Base-by-base conservation (phyloP, 1,140 invertebrate species). In the Pachypeltis micranthus region DNA sequence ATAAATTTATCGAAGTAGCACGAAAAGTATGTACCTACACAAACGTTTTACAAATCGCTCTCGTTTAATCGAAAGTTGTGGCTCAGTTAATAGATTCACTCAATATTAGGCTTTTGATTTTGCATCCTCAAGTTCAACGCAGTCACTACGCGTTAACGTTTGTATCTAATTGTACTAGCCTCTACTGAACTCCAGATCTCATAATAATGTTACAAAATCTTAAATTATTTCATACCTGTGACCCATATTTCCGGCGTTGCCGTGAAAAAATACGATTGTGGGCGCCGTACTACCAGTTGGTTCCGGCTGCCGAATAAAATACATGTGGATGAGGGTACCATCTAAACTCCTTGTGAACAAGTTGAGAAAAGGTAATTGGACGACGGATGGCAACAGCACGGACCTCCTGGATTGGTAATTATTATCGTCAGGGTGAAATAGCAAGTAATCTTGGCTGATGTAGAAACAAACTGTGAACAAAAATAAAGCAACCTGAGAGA, bases 171-270 rank as follows among this genome's bases (percentile, higher is more conserved):
- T n/a, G n/a, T n/a, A n/a, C n/a, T n/a, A n/a, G n/a, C n/a, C n/a
- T n/a, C n/a, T n/a, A n/a, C n/a, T n/a, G n/a, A n/a, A n/a, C n/a
- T n/a, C 24, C n/a, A 54, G 7, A 19, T 54, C 4, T 54, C 47
- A 7, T 21, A 54, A 3, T n/a, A n/a, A n/a, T n/a, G n/a, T n/a
- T 39, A 7, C n/a, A 39, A 39, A n/a, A 39, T 39, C 7, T 39
- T 39, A 39, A 39, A 39, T 10, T 10, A 39, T 19, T 2, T 3
- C 44, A 16, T 67, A 90, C 86, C 88, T 84, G 73, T 96, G 92
- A 0, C 93, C 93, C 80, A 96, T 91, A 73, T 97, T 96, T 19
- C 93, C 93, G 63, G 93, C 93, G 84, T 96, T 96, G 7, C 93
- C 93, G 80, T 97, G 93, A 57, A 97, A 85, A 77, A 90, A 96